Percentiles rank a stretch among this genome's conserved stretches.
Conservation (phyloP, 2,113 vertebrate species). For the Siniperca chuatsi region DNA sequence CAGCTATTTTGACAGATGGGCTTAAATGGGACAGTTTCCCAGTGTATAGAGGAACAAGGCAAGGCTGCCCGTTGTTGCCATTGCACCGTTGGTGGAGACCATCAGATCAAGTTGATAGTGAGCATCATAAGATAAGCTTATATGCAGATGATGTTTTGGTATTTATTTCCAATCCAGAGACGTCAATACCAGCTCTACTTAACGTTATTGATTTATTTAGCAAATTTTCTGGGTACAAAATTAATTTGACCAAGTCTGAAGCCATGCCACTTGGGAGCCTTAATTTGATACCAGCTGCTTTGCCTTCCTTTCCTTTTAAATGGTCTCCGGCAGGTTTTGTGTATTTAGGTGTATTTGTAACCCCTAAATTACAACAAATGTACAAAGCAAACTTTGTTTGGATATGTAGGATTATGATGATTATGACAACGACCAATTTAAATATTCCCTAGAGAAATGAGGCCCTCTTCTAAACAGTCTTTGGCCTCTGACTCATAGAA, state of each 20-base stretch:
- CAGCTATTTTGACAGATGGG: too few relatives aligned
- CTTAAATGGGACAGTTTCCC: background rate
- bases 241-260: background rate
- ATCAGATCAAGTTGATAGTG: background rate
- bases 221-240: slow-evolving; percentile 4
- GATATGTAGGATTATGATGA: too few relatives aligned
- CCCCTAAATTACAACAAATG: background rate
- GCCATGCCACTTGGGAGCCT: slow-evolving; percentile 1
- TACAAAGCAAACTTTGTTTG: background rate
- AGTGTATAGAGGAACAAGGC: background rate
- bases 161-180: slow-evolving; percentile 1
- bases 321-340: slow-evolving; percentile 9
- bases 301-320: slow-evolving; percentile 9
- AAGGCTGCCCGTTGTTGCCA: background rate
- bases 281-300: background rate
- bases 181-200: slow-evolving; percentile 24
- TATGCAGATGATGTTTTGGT: slow-evolving; percentile 15
- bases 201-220: slow-evolving; percentile 16
- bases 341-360: background rate
- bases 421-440: too few relatives aligned
- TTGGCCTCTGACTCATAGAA: too few relatives aligned
- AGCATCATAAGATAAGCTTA: background rate
- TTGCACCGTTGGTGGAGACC: background rate
- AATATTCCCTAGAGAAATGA: too few relatives aligned
- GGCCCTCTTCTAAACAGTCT: too few relatives aligned